Conservation (phyloP, 2,113 vertebrate species). For the Daphoenositta chrysoptera region DNA sequence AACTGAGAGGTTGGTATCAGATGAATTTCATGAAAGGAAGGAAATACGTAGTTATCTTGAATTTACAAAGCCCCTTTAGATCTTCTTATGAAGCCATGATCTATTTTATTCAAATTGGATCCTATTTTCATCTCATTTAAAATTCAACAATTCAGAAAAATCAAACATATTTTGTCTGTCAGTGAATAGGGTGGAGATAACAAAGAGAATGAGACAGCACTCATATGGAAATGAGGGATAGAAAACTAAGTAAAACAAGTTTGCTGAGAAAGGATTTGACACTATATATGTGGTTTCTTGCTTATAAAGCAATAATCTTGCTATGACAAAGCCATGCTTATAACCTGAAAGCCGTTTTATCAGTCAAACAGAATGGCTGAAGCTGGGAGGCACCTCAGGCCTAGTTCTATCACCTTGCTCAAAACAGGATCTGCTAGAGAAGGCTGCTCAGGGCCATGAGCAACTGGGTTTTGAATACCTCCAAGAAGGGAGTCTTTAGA, state of each 20-base stretch:
- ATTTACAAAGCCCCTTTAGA: not conserved
- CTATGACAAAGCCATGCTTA: not conserved
- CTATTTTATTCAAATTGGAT: not conserved
- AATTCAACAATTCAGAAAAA: slow-evolving; percentile 22
- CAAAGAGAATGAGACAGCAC: not conserved
- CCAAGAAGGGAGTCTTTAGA: not conserved
- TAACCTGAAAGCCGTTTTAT: not conserved
- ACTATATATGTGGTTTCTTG: not conserved
- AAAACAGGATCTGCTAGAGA: not conserved
- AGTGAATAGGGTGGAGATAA: slow-evolving; percentile 6
- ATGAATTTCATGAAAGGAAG: not conserved
- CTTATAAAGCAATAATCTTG: not conserved
- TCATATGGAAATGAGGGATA: not conserved
- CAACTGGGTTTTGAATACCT: not conserved
- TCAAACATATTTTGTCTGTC: slow-evolving; percentile 26
- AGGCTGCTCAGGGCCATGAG: not conserved
- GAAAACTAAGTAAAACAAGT: not conserved
- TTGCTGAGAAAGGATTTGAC: not conserved
- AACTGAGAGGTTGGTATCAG: not conserved
- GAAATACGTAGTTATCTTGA: not conserved
- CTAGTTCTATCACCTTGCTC: not conserved
- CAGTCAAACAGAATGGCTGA: not conserved
- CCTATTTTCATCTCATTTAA: not conserved
- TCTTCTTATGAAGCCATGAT: not conserved
- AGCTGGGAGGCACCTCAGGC: not conserved